Conservation (phyloP, 1,140 invertebrate genomes). For the Manduca sexta region DNA sequence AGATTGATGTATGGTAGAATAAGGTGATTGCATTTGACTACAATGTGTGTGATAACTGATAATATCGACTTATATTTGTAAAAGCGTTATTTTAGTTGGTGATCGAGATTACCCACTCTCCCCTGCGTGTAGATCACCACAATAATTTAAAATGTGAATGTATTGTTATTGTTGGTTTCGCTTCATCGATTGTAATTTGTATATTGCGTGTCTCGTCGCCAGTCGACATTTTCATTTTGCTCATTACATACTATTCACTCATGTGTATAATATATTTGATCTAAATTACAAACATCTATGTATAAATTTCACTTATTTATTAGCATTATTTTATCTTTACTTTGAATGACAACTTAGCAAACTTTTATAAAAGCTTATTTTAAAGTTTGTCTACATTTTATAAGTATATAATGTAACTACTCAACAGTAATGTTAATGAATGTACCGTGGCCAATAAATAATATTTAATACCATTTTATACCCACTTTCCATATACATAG, state of each 20-base stretch:
- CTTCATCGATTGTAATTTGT: constrained; percentile 35
- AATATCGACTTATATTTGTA: no score
- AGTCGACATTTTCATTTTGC: constrained; percentile 42
- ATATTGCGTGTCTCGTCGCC: constrained; percentile 26
- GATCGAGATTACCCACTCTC: no score
- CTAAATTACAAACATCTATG: constrained; percentile 17
- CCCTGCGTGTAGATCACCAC: constrained; percentile 28
- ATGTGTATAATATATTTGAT: constrained; percentile 12
- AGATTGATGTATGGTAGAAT: no score
- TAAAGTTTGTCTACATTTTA: constrained; percentile 20
- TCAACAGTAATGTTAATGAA: constrained; percentile 34
- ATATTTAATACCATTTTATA: constrained; percentile 70
- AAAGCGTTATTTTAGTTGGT: no score
- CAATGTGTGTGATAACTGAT: no score
- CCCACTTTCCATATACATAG: constrained; percentile 65
- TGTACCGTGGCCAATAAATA: constrained; percentile 68
- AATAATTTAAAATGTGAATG: constrained; percentile 43
- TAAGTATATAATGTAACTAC: constrained; percentile 35
- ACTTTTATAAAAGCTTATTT: constrained; percentile 6
- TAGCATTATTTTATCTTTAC: constrained; percentile 19
- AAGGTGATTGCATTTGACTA: no score
- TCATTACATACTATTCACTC: constrained; percentile 28
- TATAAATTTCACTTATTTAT: constrained; percentile 17
- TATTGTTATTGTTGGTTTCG: constrained; percentile 36
- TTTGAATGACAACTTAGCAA: constrained; percentile 13